Evolutionary conservation across 2,888 invertebrate species (phyloP).

Genomic region (Torymus tubicola): DNA sequence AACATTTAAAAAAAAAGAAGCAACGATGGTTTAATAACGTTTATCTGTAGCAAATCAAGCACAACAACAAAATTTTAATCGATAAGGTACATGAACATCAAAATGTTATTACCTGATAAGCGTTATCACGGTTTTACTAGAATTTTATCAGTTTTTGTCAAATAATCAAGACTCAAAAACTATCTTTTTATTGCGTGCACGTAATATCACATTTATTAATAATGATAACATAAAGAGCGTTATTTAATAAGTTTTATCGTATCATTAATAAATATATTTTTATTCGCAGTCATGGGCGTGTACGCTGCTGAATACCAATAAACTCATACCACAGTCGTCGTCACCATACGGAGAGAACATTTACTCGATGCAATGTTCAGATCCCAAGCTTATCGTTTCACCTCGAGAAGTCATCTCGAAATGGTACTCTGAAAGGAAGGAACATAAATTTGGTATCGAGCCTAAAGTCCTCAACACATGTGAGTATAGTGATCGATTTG

Average conservation of each 20-base stretch:
- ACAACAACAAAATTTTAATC: too few species aligned
- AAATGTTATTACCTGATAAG: too few species aligned
- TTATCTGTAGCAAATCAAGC: too few species aligned
- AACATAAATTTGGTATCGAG: conserved; percentile 83
- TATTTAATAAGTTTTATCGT: not conserved
- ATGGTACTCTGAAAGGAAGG: conserved; percentile 88
- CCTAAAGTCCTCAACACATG: conserved; percentile 82
- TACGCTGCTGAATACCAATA: conserved; percentile 73
- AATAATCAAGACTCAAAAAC: too few species aligned
- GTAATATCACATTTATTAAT: too few species aligned
- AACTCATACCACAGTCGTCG: conserved; percentile 72
- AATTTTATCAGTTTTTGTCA: too few species aligned
- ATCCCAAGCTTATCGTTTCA: conserved; percentile 81
- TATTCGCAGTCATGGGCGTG: conserved; percentile 71
- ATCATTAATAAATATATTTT: conserved; percentile 21
- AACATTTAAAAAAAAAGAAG: too few species aligned
- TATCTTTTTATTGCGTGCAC: too few species aligned
- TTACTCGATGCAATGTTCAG: conserved; percentile 83
- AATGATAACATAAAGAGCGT: too few species aligned
- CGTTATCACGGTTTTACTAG: too few species aligned
- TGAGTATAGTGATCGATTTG: conserved; percentile 74
- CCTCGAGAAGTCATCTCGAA: conserved; percentile 84
- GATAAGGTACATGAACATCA: too few species aligned
- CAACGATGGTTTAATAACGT: too few species aligned
- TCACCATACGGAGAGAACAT: conserved; percentile 82